phyloP scores from a whole-genome alignment of 2,113 vertebrate species.

The Cathartes aura region DNA sequence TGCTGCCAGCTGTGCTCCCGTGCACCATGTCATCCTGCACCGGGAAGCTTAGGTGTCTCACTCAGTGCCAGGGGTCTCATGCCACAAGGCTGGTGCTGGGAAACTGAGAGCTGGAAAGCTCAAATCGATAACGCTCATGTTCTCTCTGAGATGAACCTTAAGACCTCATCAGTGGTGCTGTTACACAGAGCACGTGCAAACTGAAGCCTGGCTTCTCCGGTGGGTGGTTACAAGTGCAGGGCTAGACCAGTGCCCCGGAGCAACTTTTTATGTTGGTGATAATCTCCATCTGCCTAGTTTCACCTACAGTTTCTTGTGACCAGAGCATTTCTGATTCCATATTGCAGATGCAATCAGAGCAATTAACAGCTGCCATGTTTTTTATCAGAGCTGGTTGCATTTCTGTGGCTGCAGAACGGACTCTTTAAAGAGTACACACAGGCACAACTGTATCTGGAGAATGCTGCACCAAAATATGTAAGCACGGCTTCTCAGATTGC shows the following conservation, averaged over 20 bases:
- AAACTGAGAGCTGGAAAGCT: neutral
- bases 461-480: neutral
- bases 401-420: neutral
- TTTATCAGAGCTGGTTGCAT: neutral
- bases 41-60: neutral
- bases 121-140: neutral
- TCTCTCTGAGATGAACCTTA: neutral
- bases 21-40: fast-evolving
- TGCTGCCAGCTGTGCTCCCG: neutral
- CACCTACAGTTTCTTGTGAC: neutral
- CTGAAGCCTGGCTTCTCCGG: neutral
- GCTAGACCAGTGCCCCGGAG: fast-evolving
- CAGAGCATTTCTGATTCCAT: neutral
- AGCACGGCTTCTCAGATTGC: neutral
- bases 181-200: neutral
- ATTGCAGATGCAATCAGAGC: neutral
- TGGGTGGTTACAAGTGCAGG: neutral
- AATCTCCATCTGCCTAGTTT: neutral
- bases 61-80: neutral
- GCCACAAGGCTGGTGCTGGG: neutral
- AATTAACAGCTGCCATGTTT: neutral
- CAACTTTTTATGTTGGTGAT: neutral
- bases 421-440: neutral
- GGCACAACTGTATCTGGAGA: neutral
- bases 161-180: neutral